Evolutionary conservation across 2,797 vertebrate species (phyloP).

Genomic region (Neomorphus geoffroyi): DNA sequence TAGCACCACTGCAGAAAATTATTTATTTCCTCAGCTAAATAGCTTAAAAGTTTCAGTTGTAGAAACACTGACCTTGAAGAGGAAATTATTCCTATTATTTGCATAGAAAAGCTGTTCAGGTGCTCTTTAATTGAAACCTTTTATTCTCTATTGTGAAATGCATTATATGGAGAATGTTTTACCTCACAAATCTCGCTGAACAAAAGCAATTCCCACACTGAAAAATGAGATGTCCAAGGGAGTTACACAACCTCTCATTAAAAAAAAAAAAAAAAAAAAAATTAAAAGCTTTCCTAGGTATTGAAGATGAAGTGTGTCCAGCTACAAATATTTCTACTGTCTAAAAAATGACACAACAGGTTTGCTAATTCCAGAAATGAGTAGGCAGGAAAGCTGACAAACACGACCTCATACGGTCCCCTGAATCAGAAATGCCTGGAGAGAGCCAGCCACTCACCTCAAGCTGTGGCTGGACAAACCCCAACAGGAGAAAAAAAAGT

Average conservation of each 20-base stretch:
- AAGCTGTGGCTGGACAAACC: neutral
- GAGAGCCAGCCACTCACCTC: accelerated
- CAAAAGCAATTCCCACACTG: neutral
- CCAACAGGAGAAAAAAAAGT: neutral
- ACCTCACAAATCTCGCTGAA: conserved; percentile 19
- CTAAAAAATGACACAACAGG: neutral
- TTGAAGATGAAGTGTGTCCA: neutral
- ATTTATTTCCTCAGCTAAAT: neutral
- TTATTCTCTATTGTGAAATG: conserved; percentile 6
- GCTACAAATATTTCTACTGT: neutral
- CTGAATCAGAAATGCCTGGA: neutral
- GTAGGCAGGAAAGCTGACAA: neutral
- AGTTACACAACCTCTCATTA: neutral
- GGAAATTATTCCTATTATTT: conserved; percentile 19
- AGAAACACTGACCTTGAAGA: neutral
- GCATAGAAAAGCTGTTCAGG: neutral
- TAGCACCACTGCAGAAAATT: neutral
- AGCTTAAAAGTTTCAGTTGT: neutral
- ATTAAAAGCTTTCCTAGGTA: neutral
- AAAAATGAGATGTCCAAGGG: neutral
- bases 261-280: neutral
- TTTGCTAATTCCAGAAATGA: neutral
- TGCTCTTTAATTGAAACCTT: conserved; percentile 5
- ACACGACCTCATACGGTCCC: neutral
- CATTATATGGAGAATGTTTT: conserved; percentile 18